Conservation (phyloP, 2,888 invertebrate genomes). For the Meliscaeva auricollis region DNA sequence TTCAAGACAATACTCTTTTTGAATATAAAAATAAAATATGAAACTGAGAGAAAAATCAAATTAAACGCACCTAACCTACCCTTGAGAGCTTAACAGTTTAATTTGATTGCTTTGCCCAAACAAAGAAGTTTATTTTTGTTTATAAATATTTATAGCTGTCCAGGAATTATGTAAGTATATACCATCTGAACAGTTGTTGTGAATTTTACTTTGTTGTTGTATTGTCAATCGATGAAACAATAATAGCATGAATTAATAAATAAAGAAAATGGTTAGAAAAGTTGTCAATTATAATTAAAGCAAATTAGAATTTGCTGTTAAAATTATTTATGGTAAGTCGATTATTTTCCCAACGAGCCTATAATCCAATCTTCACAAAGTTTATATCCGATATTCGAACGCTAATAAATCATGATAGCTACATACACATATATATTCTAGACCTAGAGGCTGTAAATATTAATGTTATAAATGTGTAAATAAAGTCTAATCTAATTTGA, state of each 20-base stretch:
- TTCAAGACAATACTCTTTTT: neutral
- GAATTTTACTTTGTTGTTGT: neutral
- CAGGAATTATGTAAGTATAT: no score
- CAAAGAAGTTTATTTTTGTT: neutral
- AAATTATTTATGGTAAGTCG: neutral
- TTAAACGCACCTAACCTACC: neutral
- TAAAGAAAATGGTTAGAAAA: neutral
- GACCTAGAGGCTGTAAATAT: constrained; percentile 9
- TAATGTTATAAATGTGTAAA: neutral
- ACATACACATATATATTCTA: no score
- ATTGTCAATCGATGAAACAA: neutral
- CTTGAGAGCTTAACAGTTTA: neutral
- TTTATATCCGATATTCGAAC: neutral
- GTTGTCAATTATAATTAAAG: neutral
- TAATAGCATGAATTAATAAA: neutral
- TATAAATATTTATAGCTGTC: neutral
- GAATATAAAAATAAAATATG: constrained; percentile 2
- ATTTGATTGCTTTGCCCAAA: neutral
- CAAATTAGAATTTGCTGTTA: neutral
- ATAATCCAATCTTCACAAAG: neutral
- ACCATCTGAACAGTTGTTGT: neutral
- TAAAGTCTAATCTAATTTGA: constrained; percentile 3
- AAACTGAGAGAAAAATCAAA: neutral
- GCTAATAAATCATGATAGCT: neutral
- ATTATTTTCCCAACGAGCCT: neutral